Percentiles rank a stretch among this genome's conserved stretches.
Evolutionary conservation across 2,797 vertebrate genomes (phyloP).

Genomic region (Acanthopagrus latus): DNA sequence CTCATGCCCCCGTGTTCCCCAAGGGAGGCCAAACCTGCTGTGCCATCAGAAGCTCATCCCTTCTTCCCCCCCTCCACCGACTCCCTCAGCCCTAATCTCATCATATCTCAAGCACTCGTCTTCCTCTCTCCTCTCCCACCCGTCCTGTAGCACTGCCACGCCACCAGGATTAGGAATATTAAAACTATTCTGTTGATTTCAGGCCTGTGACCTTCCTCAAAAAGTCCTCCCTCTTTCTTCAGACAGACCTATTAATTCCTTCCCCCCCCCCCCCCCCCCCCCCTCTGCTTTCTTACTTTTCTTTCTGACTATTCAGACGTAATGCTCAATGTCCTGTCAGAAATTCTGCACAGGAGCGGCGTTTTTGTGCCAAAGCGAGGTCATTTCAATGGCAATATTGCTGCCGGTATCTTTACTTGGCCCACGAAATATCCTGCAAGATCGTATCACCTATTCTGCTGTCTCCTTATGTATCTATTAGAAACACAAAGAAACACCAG

Average conservation of each 20-base stretch:
- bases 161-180: constrained; percentile 80
- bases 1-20: constrained; percentile 73
- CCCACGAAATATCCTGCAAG: constrained; percentile 21
- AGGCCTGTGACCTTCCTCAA: constrained; percentile 73
- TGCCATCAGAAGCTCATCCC: constrained; percentile 85
- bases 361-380: constrained; percentile 66
- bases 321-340: constrained; percentile 67
- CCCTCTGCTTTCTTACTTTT: constrained; percentile 52
- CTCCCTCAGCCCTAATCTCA: constrained; percentile 79
- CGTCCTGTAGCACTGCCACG: constrained; percentile 66
- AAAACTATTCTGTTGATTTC: constrained; percentile 78
- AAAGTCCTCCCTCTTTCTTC: constrained; percentile 61
- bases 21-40: constrained; percentile 85
- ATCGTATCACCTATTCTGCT: constrained; percentile 32
- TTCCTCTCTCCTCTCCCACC: constrained; percentile 35
- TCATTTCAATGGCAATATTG: constrained; percentile 75
- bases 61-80: constrained; percentile 44
- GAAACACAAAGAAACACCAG: constrained; percentile 36
- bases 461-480: constrained; percentile 29
- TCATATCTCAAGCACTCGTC: constrained; percentile 77
- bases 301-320: constrained; percentile 64
- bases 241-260: constrained; percentile 63
- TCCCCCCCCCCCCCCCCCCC: background rate
- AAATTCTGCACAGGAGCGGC: constrained; percentile 55
- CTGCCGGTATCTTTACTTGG: constrained; percentile 48